A percentile compares a stretch with the other conserved stretches of the same genome.
These are phyloP conservation scores for Nemoura dubitans DNA, from an alignment of 2,888 invertebrate genomes.

Conservation along the genomic window DNA sequence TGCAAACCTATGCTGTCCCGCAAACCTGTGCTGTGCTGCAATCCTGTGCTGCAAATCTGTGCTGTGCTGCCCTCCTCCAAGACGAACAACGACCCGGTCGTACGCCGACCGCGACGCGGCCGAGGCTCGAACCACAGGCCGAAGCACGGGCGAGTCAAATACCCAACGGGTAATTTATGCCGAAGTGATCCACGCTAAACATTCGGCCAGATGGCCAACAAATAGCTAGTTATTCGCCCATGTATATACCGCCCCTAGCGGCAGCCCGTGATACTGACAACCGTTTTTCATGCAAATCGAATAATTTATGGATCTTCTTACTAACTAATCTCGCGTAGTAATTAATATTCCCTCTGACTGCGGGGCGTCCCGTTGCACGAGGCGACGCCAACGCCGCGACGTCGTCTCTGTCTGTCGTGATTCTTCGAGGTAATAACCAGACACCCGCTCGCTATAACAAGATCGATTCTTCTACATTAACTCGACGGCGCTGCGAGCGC, in stretches of 20 bases:
- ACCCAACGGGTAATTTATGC: constrained; percentile 22
- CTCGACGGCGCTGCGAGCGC: background rate
- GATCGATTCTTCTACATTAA: constrained; percentile 24
- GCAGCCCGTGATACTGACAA: constrained; percentile 29
- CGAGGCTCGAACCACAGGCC: background rate
- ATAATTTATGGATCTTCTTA: constrained; percentile 42
- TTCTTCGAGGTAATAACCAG: constrained; percentile 27
- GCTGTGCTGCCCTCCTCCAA: too few relatives aligned
- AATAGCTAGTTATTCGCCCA: background rate
- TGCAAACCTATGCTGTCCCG: too few relatives aligned
- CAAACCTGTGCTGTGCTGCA: too few relatives aligned
- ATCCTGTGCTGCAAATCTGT: too few relatives aligned
- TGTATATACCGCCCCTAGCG: background rate
- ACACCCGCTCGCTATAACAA: background rate
- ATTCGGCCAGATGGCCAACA: constrained; percentile 1
- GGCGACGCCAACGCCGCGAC: constrained; percentile 13
- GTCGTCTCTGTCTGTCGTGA: background rate
- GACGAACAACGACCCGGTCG: too few relatives aligned
- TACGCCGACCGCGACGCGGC: too few relatives aligned
- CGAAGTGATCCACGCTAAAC: background rate
- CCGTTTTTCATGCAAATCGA: constrained; percentile 33
- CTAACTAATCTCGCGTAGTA: constrained; percentile 31
- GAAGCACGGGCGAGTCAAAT: background rate
- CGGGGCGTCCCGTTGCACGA: constrained; percentile 35
- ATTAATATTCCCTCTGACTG: constrained; percentile 37